Evolutionary conservation across 2,888 invertebrate species (phyloP).

Genomic region (Bugulina stolonifera): DNA sequence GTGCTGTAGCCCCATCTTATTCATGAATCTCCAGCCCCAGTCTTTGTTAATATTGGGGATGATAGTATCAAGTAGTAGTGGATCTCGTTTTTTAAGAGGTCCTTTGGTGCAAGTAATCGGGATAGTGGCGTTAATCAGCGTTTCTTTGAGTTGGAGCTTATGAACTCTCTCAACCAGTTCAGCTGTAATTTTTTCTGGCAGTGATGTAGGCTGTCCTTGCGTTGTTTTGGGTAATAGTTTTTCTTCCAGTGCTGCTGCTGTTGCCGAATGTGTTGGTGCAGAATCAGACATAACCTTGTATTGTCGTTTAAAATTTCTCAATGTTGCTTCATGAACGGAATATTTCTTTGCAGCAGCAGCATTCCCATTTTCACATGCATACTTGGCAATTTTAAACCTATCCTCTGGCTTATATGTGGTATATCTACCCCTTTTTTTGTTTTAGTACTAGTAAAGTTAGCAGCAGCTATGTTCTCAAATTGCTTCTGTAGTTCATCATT

Average conservation of each 20-base stretch:
- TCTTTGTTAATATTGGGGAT: background rate
- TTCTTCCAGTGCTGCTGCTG: too few species aligned
- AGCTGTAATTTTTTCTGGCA: too few species aligned
- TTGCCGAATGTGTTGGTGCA: too few species aligned
- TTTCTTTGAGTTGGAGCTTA: too few species aligned
- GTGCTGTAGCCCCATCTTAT: background rate
- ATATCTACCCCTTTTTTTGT: background rate
- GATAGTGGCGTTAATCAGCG: too few species aligned
- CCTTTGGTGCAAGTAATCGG: background rate
- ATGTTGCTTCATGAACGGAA: background rate
- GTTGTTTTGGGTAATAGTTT: too few species aligned
- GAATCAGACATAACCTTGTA: too few species aligned
- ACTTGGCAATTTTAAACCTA: conserved; percentile 3
- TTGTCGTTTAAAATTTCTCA: conserved; percentile 17
- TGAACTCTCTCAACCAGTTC: too few species aligned
- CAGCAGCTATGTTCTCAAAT: too few species aligned
- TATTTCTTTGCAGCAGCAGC: background rate
- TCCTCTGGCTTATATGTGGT: background rate
- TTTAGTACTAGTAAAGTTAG: too few species aligned
- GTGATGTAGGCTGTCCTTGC: too few species aligned
- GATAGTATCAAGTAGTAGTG: background rate
- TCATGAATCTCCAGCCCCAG: background rate
- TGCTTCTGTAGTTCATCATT: too few species aligned
- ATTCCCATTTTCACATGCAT: conserved; percentile 5
- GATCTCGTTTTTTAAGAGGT: background rate